These are phyloP conservation scores for Antigone vipio DNA, from an alignment of 2,113 vertebrate species.

Conservation along the genomic window DNA sequence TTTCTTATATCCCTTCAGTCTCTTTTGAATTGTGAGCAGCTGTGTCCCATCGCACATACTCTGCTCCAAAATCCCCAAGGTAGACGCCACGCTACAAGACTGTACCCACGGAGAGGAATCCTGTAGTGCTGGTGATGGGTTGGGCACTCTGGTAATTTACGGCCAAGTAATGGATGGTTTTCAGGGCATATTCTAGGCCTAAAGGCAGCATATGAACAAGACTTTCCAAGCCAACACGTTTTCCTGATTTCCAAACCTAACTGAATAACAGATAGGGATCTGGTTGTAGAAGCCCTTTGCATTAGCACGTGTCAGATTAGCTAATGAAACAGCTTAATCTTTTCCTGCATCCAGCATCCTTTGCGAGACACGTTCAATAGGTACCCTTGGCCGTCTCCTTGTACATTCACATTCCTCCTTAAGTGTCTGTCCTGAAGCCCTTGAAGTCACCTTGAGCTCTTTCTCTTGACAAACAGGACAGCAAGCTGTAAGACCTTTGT, in stretches of 20 bases:
- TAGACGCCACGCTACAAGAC: slow-evolving; percentile 1
- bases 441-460: slow-evolving; percentile 42
- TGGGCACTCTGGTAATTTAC: slow-evolving; percentile 3
- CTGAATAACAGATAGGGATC: neutral
- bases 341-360: neutral
- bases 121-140: slow-evolving; percentile 3
- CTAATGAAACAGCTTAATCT: neutral
- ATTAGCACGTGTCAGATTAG: neutral
- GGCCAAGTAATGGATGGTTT: neutral
- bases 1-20: neutral
- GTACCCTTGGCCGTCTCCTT: slow-evolving; percentile 78
- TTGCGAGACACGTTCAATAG: slow-evolving; percentile 69
- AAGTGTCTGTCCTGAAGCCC: neutral
- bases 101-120: neutral
- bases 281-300: neutral
- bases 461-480: slow-evolving; percentile 88
- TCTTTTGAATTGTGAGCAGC: neutral
- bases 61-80: neutral
- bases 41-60: neutral
- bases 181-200: neutral
- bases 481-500: slow-evolving; percentile 84
- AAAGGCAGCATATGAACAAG: neutral
- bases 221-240: neutral
- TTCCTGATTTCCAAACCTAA: neutral
- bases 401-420: slow-evolving; percentile 95